Conservation (phyloP, 2,888 invertebrate species). For the Isoperla grammatica region DNA sequence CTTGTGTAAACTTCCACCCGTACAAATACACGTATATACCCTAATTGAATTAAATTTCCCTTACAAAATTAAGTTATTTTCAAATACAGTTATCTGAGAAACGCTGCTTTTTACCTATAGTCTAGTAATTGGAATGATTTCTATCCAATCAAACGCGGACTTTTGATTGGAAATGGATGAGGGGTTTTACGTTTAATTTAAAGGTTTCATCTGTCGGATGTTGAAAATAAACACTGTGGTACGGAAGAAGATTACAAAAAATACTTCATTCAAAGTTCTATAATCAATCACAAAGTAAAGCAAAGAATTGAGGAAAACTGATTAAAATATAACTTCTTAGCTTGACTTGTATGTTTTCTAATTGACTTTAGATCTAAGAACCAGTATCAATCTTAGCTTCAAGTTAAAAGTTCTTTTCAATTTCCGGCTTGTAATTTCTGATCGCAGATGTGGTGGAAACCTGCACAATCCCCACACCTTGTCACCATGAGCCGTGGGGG, state of each 20-base stretch:
- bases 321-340: constrained; percentile 11
- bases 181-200: constrained; percentile 10
- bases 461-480: not conserved
- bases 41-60: too few relatives aligned
- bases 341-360: constrained; percentile 14
- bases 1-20: too few relatives aligned
- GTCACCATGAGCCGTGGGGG: not conserved
- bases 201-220: constrained; percentile 6
- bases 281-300: constrained; percentile 1
- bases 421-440: constrained; percentile 4
- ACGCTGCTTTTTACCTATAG: too few relatives aligned
- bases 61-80: too few relatives aligned
- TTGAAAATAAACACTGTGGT: constrained; percentile 5
- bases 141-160: constrained; percentile 13
- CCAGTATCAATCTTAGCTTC: constrained; percentile 1
- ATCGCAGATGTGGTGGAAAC: constrained; percentile 3
- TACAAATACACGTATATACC: too few relatives aligned
- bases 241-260: constrained; percentile 12
- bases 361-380: constrained; percentile 3
- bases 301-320: constrained; percentile 13
- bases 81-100: too few relatives aligned
- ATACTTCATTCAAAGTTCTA: not conserved
- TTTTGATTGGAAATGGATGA: constrained; percentile 12
- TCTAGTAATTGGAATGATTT: not conserved
- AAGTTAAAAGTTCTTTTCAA: constrained; percentile 1